Evolutionary conservation across 2,113 vertebrate genomes (phyloP), one percentile per base, ranked within the genome.

Genomic region (Apodemus speciosus): DNA sequence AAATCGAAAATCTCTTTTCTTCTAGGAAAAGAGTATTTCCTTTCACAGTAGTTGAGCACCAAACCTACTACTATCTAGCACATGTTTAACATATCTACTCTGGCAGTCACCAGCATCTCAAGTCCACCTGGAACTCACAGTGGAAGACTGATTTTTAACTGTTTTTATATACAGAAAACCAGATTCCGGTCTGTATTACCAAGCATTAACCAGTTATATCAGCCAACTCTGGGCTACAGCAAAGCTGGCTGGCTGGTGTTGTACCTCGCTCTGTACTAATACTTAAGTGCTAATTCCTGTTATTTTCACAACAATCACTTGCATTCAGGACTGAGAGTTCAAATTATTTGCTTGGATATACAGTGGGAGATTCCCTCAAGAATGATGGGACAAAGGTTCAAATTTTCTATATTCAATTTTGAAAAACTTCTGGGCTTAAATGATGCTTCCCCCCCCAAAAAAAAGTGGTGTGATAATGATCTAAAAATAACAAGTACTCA

Each of bases 401-500:
- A 27, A 35, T 88, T 93, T 94, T 93, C 64, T 92, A 53, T 88
- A 88, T 81, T 94, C 66, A 88, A 85, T 75, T 93, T 3, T 18
- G 35, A 95, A 95, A 83, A 85, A 30, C 11, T 85, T 95, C 62
- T 51, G 68, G 40, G 81, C 6, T 53, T 81, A 95, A 90, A 86
- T 92, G 25, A 15, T 95, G 38, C 35, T 87, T 92, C 91, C 38
- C 90, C 62, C 25, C 73, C 21, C 49, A 35, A 81, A 88, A 84
- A 6, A 56, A 95, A 95, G 10, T 92, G 68, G 79, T 38, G 92
- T 92, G 93, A 95, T 72, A 30, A 35, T 87, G 75, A 95, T 51
- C 40, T 95, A 88, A 96, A 93, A 89, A 89, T 79, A 95, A 69
- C 32, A 60, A 88, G 69, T 66, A 92, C 51, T 81, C 83, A 88